Conservation (phyloP, 2,888 invertebrate species). For the Drosophila sordidapex region DNA sequence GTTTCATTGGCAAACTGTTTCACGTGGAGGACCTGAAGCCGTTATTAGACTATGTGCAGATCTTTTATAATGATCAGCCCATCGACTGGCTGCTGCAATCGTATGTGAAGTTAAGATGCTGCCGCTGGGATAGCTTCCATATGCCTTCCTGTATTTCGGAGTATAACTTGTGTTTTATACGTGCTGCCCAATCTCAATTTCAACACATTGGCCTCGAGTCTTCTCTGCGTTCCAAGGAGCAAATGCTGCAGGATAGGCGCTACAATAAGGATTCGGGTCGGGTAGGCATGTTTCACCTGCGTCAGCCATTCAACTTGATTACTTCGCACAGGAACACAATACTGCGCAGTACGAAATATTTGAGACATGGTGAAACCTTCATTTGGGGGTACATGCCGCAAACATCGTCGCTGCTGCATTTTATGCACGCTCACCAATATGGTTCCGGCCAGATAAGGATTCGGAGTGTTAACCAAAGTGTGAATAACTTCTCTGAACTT, state of each 20-base stretch:
- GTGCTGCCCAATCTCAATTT: conserved; percentile 47
- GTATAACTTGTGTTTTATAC: conserved; percentile 15
- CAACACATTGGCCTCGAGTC: conserved; percentile 47
- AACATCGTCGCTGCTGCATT: conserved; percentile 21
- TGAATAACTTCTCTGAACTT: conserved; percentile 22
- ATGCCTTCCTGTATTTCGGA: conserved; percentile 22
- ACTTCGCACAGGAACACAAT: conserved; percentile 17
- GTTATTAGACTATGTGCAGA: conserved; percentile 36
- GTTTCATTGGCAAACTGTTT: conserved; percentile 62
- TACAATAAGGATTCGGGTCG: neutral
- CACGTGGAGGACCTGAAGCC: conserved; percentile 21
- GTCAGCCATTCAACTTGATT: conserved; percentile 43
- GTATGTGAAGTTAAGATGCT: conserved; percentile 44
- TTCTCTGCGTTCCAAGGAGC: conserved; percentile 40
- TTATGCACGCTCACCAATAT: conserved; percentile 18
- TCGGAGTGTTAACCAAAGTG: neutral
- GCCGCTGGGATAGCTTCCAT: conserved; percentile 41
- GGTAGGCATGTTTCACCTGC: conserved; percentile 45
- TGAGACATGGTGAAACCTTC: conserved; percentile 44
- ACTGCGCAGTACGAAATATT: neutral
- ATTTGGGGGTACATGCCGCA: conserved; percentile 66
- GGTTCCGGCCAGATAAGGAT: conserved; percentile 26
- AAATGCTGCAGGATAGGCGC: conserved; percentile 18
- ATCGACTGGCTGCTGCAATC: conserved; percentile 62
- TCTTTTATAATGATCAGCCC: conserved; percentile 58